phyloP scores from a whole-genome alignment of 2,888 invertebrate genomes.

The Oscheius sp. region DNA sequence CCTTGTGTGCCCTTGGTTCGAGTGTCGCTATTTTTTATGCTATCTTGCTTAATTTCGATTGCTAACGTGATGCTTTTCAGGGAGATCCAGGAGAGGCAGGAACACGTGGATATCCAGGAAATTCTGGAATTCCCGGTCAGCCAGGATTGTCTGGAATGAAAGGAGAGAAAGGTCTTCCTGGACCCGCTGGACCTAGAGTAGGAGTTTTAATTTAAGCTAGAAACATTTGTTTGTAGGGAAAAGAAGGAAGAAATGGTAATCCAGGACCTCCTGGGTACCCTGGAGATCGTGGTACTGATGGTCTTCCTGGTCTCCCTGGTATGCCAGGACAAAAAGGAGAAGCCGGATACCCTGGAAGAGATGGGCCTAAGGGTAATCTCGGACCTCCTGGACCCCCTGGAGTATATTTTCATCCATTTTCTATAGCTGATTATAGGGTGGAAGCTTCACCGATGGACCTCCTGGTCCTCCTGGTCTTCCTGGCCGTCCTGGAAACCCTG shows the following conservation, averaged over 20 bases:
- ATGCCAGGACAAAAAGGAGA: constrained; percentile 73
- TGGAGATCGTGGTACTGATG: constrained; percentile 70
- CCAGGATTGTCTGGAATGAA: constrained; percentile 72
- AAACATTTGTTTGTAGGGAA: constrained; percentile 56
- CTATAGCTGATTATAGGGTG: constrained; percentile 54
- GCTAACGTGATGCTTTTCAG: constrained; percentile 43
- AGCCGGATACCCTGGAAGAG: constrained; percentile 66
- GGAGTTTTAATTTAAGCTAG: constrained; percentile 28
- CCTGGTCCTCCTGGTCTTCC: constrained; percentile 77
- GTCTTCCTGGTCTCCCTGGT: constrained; percentile 71
- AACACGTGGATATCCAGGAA: constrained; percentile 67
- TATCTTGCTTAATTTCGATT: not conserved
- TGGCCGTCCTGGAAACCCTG: constrained; percentile 83
- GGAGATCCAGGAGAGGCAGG: constrained; percentile 70
- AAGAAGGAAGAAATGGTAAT: constrained; percentile 68
- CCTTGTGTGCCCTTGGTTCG: constrained; percentile 16
- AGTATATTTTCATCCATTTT: constrained; percentile 67
- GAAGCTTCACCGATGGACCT: constrained; percentile 80
- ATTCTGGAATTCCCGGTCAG: constrained; percentile 73
- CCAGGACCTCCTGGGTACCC: constrained; percentile 70
- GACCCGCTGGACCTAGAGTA: constrained; percentile 78
- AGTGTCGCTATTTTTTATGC: not conserved
- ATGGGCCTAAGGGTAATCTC: constrained; percentile 62
- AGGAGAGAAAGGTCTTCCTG: constrained; percentile 74
- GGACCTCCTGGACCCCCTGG: constrained; percentile 60